Conservation (phyloP, 2,113 vertebrate species). For the Catharus minimus region DNA sequence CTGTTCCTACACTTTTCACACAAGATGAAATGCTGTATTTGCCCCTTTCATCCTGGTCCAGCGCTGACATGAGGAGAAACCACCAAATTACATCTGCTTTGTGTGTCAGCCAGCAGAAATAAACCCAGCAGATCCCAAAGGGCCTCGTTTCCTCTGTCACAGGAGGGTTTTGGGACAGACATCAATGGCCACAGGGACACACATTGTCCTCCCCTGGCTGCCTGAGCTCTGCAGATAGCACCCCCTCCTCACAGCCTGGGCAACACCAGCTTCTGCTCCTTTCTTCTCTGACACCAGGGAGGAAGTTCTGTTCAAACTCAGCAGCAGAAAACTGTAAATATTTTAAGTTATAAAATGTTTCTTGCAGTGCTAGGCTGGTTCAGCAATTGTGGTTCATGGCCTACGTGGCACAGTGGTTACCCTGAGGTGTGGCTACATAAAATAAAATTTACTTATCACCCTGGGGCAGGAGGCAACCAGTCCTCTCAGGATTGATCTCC, state of each 20-base stretch:
- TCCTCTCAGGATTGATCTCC: too few species aligned
- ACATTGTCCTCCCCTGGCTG: not conserved
- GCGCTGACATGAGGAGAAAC: not conserved
- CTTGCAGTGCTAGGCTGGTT: not conserved
- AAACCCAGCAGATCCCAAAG: not conserved
- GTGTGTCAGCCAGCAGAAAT: not conserved
- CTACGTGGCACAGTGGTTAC: not conserved
- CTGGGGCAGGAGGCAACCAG: too few species aligned
- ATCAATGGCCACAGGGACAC: not conserved
- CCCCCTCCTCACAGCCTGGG: not conserved
- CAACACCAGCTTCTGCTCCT: not conserved
- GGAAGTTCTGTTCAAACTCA: not conserved
- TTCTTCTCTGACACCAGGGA: not conserved
- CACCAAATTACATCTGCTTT: not conserved
- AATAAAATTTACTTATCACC: not conserved
- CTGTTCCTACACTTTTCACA: not conserved
- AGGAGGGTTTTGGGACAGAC: not conserved
- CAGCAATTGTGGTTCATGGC: not conserved
- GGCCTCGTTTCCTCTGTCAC: not conserved
- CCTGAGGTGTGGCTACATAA: not conserved
- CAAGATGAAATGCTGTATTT: not conserved
- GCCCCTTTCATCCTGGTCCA: conserved; percentile 27
- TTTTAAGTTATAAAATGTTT: not conserved
- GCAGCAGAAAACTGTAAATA: not conserved
- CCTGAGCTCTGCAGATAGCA: not conserved